These are phyloP conservation scores for Corbicula japonica DNA, from an alignment of 2,888 invertebrate species.

Conservation along the genomic window DNA sequence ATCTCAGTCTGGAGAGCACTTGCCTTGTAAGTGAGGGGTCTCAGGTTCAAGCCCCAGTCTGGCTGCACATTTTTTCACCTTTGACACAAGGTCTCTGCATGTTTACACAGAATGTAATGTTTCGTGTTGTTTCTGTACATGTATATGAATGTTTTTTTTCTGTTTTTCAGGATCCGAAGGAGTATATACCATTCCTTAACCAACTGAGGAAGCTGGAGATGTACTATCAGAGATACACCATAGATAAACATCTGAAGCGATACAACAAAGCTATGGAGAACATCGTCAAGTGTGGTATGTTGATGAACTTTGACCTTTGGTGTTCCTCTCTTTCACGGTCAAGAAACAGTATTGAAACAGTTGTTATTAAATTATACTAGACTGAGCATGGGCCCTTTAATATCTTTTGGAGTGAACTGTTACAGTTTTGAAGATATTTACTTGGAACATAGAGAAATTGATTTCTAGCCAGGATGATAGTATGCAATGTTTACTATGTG, in stretches of 20 bases:
- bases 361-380: not conserved
- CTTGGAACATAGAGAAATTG: too few relatives aligned
- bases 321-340: not conserved
- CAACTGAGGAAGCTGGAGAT: slow-evolving; percentile 90
- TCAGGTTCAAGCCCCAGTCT: not conserved
- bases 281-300: slow-evolving; percentile 89
- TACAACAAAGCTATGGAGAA: slow-evolving; percentile 91
- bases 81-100: too few relatives aligned
- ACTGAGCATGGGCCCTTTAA: not conserved
- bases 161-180: slow-evolving; percentile 92
- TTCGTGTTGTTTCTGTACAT: not conserved
- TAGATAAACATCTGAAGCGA: slow-evolving; percentile 93
- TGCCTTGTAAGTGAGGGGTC: not conserved
- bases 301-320: too few relatives aligned
- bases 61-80: not conserved
- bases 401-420: not conserved
- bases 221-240: slow-evolving; percentile 91
- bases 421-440: not conserved
- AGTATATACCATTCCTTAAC: slow-evolving; percentile 95
- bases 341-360: not conserved
- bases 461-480: too few relatives aligned
- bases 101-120: not conserved
- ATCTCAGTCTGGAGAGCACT: not conserved
- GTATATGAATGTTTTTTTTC: not conserved
- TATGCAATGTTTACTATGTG: too few relatives aligned